Conservation (phyloP, 2,113 vertebrate genomes). For the Rousettus leschenaultii region DNA sequence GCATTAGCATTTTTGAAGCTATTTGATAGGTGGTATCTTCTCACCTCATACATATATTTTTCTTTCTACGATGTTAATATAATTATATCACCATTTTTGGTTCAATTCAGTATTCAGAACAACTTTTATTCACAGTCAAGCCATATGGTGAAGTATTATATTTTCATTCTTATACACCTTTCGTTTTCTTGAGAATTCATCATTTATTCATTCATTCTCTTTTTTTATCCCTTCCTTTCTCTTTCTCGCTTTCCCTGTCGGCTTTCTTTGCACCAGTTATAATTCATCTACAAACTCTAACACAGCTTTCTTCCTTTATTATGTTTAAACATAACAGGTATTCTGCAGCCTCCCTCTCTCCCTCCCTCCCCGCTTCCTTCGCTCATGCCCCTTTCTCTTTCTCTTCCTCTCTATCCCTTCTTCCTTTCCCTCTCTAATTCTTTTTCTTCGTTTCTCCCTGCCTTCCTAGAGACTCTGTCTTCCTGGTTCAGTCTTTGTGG, state of each 20-base stretch:
- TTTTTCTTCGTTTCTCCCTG: neutral
- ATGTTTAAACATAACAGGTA: neutral
- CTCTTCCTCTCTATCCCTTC: neutral
- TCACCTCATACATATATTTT: neutral
- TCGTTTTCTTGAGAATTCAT: neutral
- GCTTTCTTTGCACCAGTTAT: neutral
- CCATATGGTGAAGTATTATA: neutral
- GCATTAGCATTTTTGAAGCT: neutral
- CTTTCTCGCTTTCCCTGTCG: neutral
- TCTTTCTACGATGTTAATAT: neutral
- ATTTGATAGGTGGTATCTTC: neutral
- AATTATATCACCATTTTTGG: neutral
- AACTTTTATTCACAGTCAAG: neutral
- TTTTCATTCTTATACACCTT: neutral
- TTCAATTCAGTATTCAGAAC: neutral
- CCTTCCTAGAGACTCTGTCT: neutral
- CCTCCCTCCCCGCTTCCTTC: accelerated
- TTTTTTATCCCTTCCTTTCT: neutral
- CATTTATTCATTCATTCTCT: neutral
- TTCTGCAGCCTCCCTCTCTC: neutral
- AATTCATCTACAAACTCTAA: neutral
- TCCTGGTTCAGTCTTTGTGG: neutral
- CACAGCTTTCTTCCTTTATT: neutral
- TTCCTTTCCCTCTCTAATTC: neutral
- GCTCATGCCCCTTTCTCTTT: too few species aligned